Percentiles rank a stretch among this genome's conserved stretches.
Evolutionary conservation across 2,888 invertebrate genomes (phyloP).

Genomic region (Gymnosoma rotundatum): DNA sequence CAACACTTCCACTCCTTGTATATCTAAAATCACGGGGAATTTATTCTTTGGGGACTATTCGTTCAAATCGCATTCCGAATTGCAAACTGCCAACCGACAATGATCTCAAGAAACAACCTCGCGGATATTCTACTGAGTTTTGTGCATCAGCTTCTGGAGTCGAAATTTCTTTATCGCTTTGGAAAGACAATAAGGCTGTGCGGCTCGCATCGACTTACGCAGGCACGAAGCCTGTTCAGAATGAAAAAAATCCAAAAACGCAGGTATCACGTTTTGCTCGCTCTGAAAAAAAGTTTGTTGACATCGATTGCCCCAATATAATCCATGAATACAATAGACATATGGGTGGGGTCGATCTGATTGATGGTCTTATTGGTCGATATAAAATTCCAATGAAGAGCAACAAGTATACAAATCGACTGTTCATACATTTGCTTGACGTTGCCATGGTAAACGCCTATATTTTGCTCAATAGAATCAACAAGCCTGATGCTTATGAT

Average conservation of each 20-base stretch:
- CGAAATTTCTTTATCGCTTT: constrained; percentile 60
- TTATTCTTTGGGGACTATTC: constrained; percentile 46
- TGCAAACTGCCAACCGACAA: constrained; percentile 63
- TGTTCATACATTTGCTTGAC: constrained; percentile 61
- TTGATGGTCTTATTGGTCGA: constrained; percentile 46
- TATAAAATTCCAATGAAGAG: constrained; percentile 48
- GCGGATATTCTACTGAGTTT: constrained; percentile 61
- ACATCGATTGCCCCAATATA: constrained; percentile 59
- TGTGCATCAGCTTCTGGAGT: constrained; percentile 60
- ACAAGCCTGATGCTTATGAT: too few relatives aligned
- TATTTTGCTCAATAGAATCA: too few relatives aligned
- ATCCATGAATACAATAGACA: constrained; percentile 31
- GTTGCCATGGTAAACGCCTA: constrained; percentile 59
- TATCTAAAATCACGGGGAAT: constrained; percentile 53
- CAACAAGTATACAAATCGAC: constrained; percentile 62
- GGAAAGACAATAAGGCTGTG: constrained; percentile 55
- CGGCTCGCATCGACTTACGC: constrained; percentile 51
- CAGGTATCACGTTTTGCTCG: constrained; percentile 59
- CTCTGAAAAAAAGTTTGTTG: constrained; percentile 62
- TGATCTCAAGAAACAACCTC: constrained; percentile 52
- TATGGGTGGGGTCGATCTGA: constrained; percentile 19
- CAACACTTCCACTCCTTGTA: constrained; percentile 62
- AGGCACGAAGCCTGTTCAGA: constrained; percentile 54
- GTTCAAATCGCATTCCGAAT: constrained; percentile 61
- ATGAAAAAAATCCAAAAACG: constrained; percentile 59